Evolutionary conservation across 37 sponge, comb jelly and placozoan genomes (phyloP).

Genomic region (Crambe crambe): DNA sequence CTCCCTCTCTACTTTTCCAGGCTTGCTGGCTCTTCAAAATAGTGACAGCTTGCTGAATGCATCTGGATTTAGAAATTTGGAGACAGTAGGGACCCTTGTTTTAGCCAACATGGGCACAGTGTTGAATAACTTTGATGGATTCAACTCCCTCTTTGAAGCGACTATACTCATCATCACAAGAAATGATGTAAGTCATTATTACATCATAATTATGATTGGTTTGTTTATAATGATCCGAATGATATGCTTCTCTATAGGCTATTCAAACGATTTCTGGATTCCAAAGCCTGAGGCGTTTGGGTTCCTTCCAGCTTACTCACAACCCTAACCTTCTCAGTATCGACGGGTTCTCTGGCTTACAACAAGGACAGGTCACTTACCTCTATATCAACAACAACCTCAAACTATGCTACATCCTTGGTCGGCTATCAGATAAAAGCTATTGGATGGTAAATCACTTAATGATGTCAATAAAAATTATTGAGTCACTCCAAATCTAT

Average conservation of each 20-base stretch:
- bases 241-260: constrained; percentile 7
- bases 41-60: constrained; percentile 30
- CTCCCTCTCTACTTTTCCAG: constrained; percentile 2
- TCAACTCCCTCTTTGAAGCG: constrained; percentile 32
- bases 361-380: not conserved
- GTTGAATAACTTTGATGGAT: constrained; percentile 10
- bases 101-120: constrained; percentile 20
- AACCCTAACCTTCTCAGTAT: constrained; percentile 38
- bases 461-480: not conserved
- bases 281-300: constrained; percentile 8
- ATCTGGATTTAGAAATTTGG: constrained; percentile 51
- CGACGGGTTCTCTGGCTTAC: constrained; percentile 59
- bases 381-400: constrained; percentile 28
- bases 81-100: constrained; percentile 22
- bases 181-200: constrained; percentile 18
- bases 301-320: constrained; percentile 24
- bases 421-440: constrained; percentile 10
- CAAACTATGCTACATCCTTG: constrained; percentile 52
- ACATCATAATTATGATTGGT: not conserved
- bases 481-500: not conserved
- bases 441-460: constrained; percentile 69
- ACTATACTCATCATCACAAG: constrained; percentile 26
- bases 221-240: not conserved
- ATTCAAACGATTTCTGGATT: constrained; percentile 59
- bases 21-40: constrained; percentile 42